Evolutionary conservation across 2,888 invertebrate genomes (phyloP), one percentile per base, ranked within the genome.

Genomic region (Drepana falcataria): DNA sequence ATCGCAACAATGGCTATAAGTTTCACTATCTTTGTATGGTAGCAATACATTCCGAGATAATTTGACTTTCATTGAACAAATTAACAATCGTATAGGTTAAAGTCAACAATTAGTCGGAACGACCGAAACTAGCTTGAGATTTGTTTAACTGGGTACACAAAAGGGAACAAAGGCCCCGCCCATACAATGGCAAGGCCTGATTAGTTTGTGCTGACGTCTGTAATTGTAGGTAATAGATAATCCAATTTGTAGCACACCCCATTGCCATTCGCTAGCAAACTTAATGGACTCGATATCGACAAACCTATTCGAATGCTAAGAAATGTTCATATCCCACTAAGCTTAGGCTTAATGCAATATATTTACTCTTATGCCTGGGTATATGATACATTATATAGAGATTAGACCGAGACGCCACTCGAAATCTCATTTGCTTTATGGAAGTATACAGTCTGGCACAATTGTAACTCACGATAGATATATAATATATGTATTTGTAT

Each of bases 221-320:
- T 77, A 77, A 79, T 78, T 77, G 69, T 70, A 74, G 21, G 21
- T 75, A 75, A 72, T 67, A 73, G 73, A 73, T 78, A 79, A 79
- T 71, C 73, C 74, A 77, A 78, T 79, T 75, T 72, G 77, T 71
- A 69, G 68, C 64, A 65, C 65, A 65, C 66, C 65, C 68, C 65
- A 69, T 73, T 71, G 68, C 60, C 63, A 70, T 68, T 71, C 66
- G 69, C 66, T 69, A 60, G 56, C 52, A 35, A 61, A 65, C 65
- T 64, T 67, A 73, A 71, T 73, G 68, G 65, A 64, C 62, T 67
- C 59, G 63, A 66, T 57, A 58, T 54, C 60, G 53, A 54, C 41
- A 55, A 55, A 55, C 58, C 55, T 53, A 57, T 60, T 52, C 37
- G 57, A 56, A 58, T 56, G 9, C 37, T 35, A 51, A 52, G 49